Percentiles rank a stretch among this genome's conserved stretches.
Evolutionary conservation across 2,113 vertebrate genomes (phyloP).

Genomic region (Ciconia maguari): DNA sequence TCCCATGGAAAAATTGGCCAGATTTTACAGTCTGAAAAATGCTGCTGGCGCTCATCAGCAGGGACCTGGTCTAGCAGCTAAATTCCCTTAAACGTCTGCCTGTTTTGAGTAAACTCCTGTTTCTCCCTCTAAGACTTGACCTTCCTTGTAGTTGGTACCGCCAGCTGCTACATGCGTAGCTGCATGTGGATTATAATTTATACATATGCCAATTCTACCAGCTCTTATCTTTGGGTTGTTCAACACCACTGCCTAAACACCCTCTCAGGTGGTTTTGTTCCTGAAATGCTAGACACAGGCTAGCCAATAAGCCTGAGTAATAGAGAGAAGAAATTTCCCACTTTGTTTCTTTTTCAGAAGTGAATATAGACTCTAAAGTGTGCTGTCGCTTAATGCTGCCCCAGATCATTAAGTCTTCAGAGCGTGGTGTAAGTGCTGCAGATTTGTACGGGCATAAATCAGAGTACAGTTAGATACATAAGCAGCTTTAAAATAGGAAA

Average conservation of each 20-base stretch:
- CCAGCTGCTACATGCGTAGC: neutral
- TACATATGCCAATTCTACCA: fast-evolving
- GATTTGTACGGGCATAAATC: neutral
- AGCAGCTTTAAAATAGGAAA: neutral
- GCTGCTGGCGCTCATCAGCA: neutral
- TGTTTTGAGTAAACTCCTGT: neutral
- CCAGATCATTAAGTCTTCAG: neutral
- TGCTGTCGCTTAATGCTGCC: neutral
- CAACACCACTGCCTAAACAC: neutral
- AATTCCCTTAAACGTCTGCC: neutral
- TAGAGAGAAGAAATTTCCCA: neutral
- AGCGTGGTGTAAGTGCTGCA: neutral
- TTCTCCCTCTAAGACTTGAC: neutral
- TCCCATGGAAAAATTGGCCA: neutral
- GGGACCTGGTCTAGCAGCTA: neutral
- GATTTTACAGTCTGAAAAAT: neutral
- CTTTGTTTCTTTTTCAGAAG: neutral
- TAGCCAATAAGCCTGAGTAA: neutral
- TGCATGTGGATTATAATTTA: neutral
- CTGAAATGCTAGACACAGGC: neutral
- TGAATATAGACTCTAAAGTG: neutral
- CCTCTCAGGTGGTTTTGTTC: neutral
- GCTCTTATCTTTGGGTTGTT: neutral
- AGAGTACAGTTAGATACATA: neutral
- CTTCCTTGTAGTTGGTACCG: neutral